Conservation (phyloP, 2,888 invertebrate species). For the Catocala fraxini region DNA sequence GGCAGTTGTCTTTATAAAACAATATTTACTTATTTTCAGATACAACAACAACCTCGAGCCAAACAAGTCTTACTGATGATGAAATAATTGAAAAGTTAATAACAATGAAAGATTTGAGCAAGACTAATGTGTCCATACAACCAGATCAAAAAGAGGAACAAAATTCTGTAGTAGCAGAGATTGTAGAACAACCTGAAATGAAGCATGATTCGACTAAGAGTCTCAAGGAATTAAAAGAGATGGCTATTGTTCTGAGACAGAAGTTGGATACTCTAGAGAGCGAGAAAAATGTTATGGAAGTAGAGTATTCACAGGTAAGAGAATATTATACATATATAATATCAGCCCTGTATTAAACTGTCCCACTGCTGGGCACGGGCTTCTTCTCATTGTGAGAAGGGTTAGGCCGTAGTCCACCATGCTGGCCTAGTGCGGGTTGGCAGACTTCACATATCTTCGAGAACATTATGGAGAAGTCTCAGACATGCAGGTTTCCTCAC, state of each 20-base stretch:
- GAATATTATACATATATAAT: background rate
- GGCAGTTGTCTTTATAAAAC: no score
- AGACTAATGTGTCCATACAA: constrained; percentile 35
- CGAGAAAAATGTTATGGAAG: constrained; percentile 79
- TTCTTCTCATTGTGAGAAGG: no score
- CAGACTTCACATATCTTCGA: no score
- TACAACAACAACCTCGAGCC: constrained; percentile 17
- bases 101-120: constrained; percentile 55
- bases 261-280: constrained; percentile 75
- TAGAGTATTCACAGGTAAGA: constrained; percentile 76
- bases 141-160: constrained; percentile 27
- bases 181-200: constrained; percentile 32
- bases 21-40: constrained; percentile 37
- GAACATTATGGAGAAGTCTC: no score
- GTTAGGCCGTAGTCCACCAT: no score
- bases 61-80: constrained; percentile 47
- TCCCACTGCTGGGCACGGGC: no score
- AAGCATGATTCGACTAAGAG: constrained; percentile 61
- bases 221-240: constrained; percentile 79
- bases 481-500: no score
- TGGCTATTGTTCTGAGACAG: constrained; percentile 72
- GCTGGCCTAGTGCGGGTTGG: no score
- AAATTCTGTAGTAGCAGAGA: constrained; percentile 19
- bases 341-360: no score
- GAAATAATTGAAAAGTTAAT: constrained; percentile 60